Base-by-base conservation (phyloP, 2,797 vertebrate genomes). In the Hemitrygon akajei region DNA sequence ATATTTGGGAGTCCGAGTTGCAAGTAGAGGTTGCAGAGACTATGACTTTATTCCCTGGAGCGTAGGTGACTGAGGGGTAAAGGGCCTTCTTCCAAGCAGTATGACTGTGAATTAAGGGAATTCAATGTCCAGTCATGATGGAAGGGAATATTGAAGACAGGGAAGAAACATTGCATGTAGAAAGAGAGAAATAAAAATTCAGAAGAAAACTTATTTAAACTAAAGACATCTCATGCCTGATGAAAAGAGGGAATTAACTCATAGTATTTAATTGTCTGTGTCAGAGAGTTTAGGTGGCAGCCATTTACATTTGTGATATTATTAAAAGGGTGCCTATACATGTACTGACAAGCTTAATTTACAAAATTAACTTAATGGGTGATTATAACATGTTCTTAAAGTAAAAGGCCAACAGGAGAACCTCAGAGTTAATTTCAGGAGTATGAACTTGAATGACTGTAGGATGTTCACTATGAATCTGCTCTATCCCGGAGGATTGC, bases 271-370 rank as follows among this genome's bases (percentile, higher is more conserved):
- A 89, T 89, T 34, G n/a, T 89, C 16, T 66, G 16, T 66, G 60
- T 30, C 60, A 89, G 60, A 9, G 60, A 34, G 11, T 2, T 66
- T 34, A 66, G 66, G 34, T 89, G 30, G 27, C 60, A 34, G 86
- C 10, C 7, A 89, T 22, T 66, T 63, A 34, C 30, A 66, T 2
- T 86, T 60, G 6, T 4, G 25, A 84, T 14, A 25, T 30, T 7
- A 20, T 34, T 89, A 20, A 20, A 89, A 3, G 60, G 6, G 1
- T 63, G 18, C 30, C n/a, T 66, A 7, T 20, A 18, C 16, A 66
- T 66, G 14, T 66, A 89, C 66, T 89, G 86, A 34, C n/a, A 63
- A 66, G 86, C n/a, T 86, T 87, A 87, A 63, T 60, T 63, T 87
- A n/a, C 12, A n/a, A 63, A 16, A 63, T 12, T 18, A 66, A 30